A percentile compares a stretch with the other conserved stretches of the same genome.
phyloP scores from a whole-genome alignment of 2,888 invertebrate genomes.

The Bombylius major region DNA sequence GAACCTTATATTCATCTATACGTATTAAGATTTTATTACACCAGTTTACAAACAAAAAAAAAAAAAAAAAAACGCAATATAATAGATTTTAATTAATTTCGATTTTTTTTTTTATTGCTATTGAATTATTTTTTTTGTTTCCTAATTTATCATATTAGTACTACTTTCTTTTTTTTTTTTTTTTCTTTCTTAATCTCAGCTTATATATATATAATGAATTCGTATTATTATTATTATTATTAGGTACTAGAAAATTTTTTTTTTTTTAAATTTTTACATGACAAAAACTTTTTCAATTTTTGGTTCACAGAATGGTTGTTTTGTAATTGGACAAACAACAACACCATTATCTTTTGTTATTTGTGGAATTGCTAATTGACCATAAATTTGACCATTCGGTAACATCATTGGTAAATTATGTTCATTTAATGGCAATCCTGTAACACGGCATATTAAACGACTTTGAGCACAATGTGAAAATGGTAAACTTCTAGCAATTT shows the following conservation, averaged over 20 bases:
- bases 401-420: conserved; percentile 98
- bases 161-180: no score
- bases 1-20: no score
- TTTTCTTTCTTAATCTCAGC: no score
- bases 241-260: background rate
- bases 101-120: no score
- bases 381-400: conserved; percentile 96
- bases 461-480: conserved; percentile 95
- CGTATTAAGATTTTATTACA: no score
- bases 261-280: conserved; percentile 51
- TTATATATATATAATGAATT: no score
- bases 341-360: conserved; percentile 92
- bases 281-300: conserved; percentile 95
- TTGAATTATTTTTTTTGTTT: no score
- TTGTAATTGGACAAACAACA: conserved; percentile 88
- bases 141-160: no score
- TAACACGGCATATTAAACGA: conserved; percentile 81
- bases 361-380: conserved; percentile 78
- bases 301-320: conserved; percentile 77
- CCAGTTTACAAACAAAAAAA: no score
- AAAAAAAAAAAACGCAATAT: no score
- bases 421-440: conserved; percentile 85
- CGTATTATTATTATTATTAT: no score
- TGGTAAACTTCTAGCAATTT: conserved; percentile 75
- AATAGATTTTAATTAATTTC: no score